These are phyloP conservation scores for Brachyopa scutellaris DNA, from an alignment of 2,888 invertebrate genomes.

Conservation along the genomic window DNA sequence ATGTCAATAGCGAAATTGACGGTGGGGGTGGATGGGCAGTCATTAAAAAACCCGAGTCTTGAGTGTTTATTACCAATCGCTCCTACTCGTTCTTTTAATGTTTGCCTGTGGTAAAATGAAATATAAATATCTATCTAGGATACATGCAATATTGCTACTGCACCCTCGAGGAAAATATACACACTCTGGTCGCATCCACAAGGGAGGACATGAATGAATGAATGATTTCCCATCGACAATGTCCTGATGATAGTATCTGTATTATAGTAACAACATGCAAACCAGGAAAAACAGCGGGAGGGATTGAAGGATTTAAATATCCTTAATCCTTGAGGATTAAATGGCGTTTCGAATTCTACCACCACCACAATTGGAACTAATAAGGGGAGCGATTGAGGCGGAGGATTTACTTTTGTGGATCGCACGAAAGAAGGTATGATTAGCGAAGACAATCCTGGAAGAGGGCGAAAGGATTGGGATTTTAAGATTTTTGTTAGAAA, in stretches of 20 bases:
- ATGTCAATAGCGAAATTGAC: too few species aligned
- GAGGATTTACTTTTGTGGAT: slow-evolving; percentile 38
- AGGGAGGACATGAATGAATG: slow-evolving; percentile 34
- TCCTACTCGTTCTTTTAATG: background rate
- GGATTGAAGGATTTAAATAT: slow-evolving; percentile 64
- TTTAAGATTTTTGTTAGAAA: slow-evolving; percentile 33
- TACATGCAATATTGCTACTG: slow-evolving; percentile 14
- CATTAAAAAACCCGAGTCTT: too few species aligned
- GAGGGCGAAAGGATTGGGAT: slow-evolving; percentile 42
- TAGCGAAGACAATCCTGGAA: slow-evolving; percentile 2
- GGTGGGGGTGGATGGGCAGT: too few species aligned
- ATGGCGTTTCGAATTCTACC: slow-evolving; percentile 63
- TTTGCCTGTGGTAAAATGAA: slow-evolving; percentile 22
- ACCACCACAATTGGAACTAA: slow-evolving; percentile 63
- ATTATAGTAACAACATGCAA: slow-evolving; percentile 16
- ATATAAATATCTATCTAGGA: slow-evolving; percentile 42
- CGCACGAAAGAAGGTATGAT: slow-evolving; percentile 39
- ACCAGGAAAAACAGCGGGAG: slow-evolving; percentile 7
- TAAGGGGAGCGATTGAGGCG: slow-evolving; percentile 34
- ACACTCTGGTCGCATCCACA: slow-evolving; percentile 48
- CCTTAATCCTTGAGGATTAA: slow-evolving; percentile 66
- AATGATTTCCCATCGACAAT: slow-evolving; percentile 46
- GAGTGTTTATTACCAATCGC: background rate
- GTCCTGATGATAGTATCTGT: slow-evolving; percentile 5
- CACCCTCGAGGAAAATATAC: slow-evolving; percentile 35